phyloP scores from a whole-genome alignment of 2,888 invertebrate species.

The Peribatodes rhomboidaria region DNA sequence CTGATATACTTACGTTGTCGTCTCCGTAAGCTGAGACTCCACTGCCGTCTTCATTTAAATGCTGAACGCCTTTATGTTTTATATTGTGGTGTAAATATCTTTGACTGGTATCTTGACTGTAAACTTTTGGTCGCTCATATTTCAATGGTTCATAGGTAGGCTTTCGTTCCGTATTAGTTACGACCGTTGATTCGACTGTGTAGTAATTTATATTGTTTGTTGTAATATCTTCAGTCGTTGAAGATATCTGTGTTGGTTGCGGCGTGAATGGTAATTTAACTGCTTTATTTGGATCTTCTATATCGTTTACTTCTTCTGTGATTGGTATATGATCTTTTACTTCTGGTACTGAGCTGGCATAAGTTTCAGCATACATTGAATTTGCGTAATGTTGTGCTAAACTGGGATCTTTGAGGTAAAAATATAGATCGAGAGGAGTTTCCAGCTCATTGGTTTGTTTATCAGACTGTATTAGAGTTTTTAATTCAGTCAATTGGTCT shows the following conservation, averaged over 20 bases:
- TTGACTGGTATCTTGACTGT: conserved; percentile 55
- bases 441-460: conserved; percentile 57
- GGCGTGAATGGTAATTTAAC: conserved; percentile 39
- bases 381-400: conserved; percentile 58
- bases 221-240: conserved; percentile 52
- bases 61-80: conserved; percentile 70
- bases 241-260: conserved; percentile 42
- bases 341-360: conserved; percentile 55
- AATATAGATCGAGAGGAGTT: conserved; percentile 72
- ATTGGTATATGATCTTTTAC: conserved; percentile 77
- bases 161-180: conserved; percentile 49
- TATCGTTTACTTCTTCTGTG: conserved; percentile 76
- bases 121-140: conserved; percentile 55
- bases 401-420: conserved; percentile 68
- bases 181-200: conserved; percentile 64
- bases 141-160: conserved; percentile 58
- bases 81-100: conserved; percentile 69
- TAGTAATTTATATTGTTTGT: conserved; percentile 68
- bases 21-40: conserved; percentile 75
- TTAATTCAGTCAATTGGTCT: conserved; percentile 81
- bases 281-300: conserved; percentile 68
- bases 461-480: conserved; percentile 71
- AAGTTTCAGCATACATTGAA: conserved; percentile 57
- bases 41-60: conserved; percentile 73
- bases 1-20: conserved; percentile 75